Base-by-base conservation (phyloP, 1,140 invertebrate species). In the Brachionus manjavacas region DNA sequence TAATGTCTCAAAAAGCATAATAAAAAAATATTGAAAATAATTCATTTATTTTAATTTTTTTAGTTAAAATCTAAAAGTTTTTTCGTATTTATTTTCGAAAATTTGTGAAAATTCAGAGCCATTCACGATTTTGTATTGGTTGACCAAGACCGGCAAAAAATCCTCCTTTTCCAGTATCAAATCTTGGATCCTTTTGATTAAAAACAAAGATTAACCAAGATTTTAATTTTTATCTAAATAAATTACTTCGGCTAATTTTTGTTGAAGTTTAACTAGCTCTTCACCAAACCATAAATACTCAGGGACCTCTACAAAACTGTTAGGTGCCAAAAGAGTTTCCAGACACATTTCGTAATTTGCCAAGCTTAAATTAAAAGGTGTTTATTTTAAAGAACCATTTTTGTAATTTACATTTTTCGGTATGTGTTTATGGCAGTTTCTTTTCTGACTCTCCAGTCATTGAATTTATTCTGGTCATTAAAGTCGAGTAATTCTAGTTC, bases 361-460 rank as follows among this genome's bases (percentile, higher is more conserved):
- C 52, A 68, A 64, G 12, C 79, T 68, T 81, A 31, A 23, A 43
- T 64, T 0, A 7, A 8, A 28, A 60, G 1, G 31, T 6, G 31
- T 35, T 35, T 35, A 35, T 11, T 11, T 35, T 55, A 81, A 81
- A 16, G 31, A 35, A 80, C 16, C 31, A 2, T 12, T 20, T n/a
- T 68, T 68, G 8, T 16, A 23, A 23, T 7, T 31, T 81, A 84
- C 81, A 52, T 68, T 72, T 46, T 84, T 74, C 81, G 35, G 66
- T 84, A 84, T 52, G 60, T 84, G 23, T 84, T 84, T 16, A 84
- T 84, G 8, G 66, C 35, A 52, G 60, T 70, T 35, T 84, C 81
- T 60, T 84, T 84, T 31, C 66, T 20, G n/a, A 84, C 64, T 84
- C 81, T 41, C 81, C 81, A 84, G 41, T 84, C 60, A 41, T 52